Evolutionary conservation across 2,797 vertebrate species (phyloP), one percentile per base, ranked within the genome.

Genomic region (Hephaestus fuliginosus): DNA sequence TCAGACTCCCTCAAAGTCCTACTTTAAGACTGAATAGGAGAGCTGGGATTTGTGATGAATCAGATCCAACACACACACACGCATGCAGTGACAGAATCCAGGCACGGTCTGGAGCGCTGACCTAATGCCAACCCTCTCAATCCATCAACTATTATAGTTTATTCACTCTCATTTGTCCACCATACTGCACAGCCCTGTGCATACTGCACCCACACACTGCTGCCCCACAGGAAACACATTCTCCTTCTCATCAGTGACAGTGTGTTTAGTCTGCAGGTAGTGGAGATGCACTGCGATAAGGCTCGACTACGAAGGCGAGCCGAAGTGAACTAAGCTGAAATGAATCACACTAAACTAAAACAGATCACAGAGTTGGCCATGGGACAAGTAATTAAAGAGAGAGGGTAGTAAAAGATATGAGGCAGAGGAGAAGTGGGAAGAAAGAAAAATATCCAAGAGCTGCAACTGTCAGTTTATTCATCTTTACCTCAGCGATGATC

Each of bases 401-500:
- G 22, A 60, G 9, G 28, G 39, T 11, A 20, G 17, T 20, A 49
- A 36, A 51, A n/a, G 53, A 63, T 64, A 66, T 2, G 46, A 67
- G 39, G 17, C 12, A 18, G 22, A 4, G 43, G 22, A 48, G 69
- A 53, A 39, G 57, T 12, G 18, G 13, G 9, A 39, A 18, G 13
- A 56, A 28, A 2, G 20, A 65, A 5, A 53, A 39, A 68, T 10
- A 60, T 18, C 15, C n/a, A 39, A 20, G 4, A 53, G 71, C 14
- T 18, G 44, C 5, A 14, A 49, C 52, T 46, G 76, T 69, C 43
- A 4, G 18, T 76, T 72, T 70, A 55, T 75, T 48, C 44, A 13
- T 67, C 39, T 78, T 65, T 96, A 98, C 98, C 98, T 99, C 97
- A 28, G 98, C 97, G 57, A 99, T 98, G 92, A 99, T 99, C 84